Conservation (phyloP, 2,888 invertebrate species). For the Dichetophora obliterata region DNA sequence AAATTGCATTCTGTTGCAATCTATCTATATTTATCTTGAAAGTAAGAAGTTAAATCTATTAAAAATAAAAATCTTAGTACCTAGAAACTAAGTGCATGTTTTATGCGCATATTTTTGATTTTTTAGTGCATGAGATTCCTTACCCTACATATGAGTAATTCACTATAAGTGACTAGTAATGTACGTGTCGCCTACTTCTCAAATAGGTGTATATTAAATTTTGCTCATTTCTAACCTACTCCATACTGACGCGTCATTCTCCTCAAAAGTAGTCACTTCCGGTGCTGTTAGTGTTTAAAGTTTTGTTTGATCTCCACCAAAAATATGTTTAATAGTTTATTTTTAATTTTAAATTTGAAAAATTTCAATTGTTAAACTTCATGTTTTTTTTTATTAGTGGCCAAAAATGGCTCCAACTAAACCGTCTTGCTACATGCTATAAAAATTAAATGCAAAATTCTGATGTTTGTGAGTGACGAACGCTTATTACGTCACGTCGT, state of each 20-base stretch:
- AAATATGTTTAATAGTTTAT: not conserved
- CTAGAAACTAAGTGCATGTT: too few species aligned
- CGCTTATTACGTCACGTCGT: constrained; percentile 4
- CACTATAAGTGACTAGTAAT: too few species aligned
- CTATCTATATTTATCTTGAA: too few species aligned
- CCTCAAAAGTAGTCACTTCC: constrained; percentile 1
- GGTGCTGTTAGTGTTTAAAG: not conserved
- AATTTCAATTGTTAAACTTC: not conserved
- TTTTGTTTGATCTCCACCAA: not conserved
- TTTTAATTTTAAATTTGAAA: not conserved
- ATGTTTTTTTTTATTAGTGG: constrained; percentile 19
- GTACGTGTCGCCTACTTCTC: not conserved
- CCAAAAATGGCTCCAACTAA: not conserved
- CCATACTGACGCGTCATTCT: not conserved
- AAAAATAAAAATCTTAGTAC: too few species aligned
- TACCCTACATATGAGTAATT: too few species aligned
- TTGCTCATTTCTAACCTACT: not conserved
- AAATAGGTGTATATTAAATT: not conserved
- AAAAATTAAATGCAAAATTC: not conserved
- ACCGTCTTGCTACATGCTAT: not conserved
- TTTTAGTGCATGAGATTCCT: too few species aligned
- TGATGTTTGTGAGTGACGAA: not conserved
- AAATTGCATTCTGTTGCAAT: too few species aligned
- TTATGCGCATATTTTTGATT: too few species aligned
- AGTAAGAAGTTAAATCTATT: too few species aligned